phyloP scores from a whole-genome alignment of 2,113 vertebrate genomes.

The Coregonus clupeaformis region DNA sequence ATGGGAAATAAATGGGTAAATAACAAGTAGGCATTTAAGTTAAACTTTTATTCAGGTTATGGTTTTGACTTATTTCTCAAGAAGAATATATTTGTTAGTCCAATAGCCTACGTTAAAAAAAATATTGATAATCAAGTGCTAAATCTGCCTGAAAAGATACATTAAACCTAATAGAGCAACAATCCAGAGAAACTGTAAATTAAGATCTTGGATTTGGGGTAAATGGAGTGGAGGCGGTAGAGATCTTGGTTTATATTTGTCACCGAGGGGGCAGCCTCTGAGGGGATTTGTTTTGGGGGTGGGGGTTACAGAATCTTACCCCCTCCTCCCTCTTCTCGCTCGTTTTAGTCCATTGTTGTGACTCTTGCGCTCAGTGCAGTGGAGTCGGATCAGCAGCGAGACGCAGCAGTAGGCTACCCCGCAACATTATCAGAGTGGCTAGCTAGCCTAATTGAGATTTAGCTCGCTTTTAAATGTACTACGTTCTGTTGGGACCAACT shows the following conservation, averaged over 20 bases:
- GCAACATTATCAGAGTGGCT: slow-evolving; percentile 19
- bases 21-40: not conserved
- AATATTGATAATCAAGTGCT: no score
- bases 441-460: not conserved
- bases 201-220: not conserved
- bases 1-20: no score
- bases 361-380: slow-evolving; percentile 57
- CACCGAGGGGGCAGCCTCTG: slow-evolving; percentile 23
- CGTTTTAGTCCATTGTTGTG: slow-evolving; percentile 75
- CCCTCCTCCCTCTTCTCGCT: slow-evolving; percentile 46
- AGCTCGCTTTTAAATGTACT: slow-evolving; percentile 6
- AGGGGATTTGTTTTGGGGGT: slow-evolving; percentile 28
- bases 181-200: not conserved
- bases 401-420: slow-evolving; percentile 12
- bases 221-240: not conserved
- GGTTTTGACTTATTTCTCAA: slow-evolving; percentile 1
- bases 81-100: not conserved
- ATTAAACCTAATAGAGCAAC: not conserved
- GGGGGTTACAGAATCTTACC: slow-evolving; percentile 35
- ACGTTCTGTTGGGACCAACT: slow-evolving; percentile 4
- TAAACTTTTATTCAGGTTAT: not conserved
- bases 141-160: no score
- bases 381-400: slow-evolving; percentile 40
- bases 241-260: slow-evolving; percentile 28
- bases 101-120: no score